Base-by-base conservation (phyloP, 2,113 vertebrate species). In the Cisticola juncidis region DNA sequence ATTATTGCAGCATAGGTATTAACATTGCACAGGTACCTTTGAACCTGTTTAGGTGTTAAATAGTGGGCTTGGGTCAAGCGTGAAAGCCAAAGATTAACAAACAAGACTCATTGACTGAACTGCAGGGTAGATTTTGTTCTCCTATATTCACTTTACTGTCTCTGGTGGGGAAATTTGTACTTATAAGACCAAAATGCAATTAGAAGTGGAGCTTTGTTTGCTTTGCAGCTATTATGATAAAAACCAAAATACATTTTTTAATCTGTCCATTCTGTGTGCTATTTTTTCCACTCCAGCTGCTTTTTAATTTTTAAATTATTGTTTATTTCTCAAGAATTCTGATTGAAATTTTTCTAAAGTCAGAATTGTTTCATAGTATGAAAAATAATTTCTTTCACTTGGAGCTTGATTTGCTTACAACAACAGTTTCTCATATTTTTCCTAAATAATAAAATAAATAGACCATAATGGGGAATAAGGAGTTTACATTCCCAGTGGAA, bases 401-500 rank as follows among this genome's bases (percentile, higher is more conserved):
- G 1, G 47, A 85, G 68, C 19, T 73, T 57, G 47, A 84, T 94
- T 95, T 88, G 76, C 85, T 93, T 81, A 47, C 73, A 93, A 40
- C 38, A 61, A 91, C 12, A 80, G 40, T 84, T 81, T 84, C 81
- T 92, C 36, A 31, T 94, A 36, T 40, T 91, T 95, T 94, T 80
- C 82, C 54, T 93, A 79, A 85, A 95, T 90, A 94, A 94, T 76
- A 95, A 81, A 96, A 92, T 76, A 95, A 92, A 85, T 73, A 74
- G 35, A 62, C 56, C 47, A 10, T 87, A 92, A 76, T 81, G 64
- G 90, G 51, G 65, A 94, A 90, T 40, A 71, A 69, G 80, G 92
- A 95, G 86, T 96, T 97, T 97, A 95, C 92, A 95, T 97, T 96
- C 96, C 94, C 92, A 84, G 8, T 84, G 94, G 90, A 97, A 94